A percentile compares a stretch with the other conserved stretches of the same genome.
These are phyloP conservation scores for Pristionchus mayeri DNA, from an alignment of 2,888 invertebrate species.

Conservation along the genomic window DNA sequence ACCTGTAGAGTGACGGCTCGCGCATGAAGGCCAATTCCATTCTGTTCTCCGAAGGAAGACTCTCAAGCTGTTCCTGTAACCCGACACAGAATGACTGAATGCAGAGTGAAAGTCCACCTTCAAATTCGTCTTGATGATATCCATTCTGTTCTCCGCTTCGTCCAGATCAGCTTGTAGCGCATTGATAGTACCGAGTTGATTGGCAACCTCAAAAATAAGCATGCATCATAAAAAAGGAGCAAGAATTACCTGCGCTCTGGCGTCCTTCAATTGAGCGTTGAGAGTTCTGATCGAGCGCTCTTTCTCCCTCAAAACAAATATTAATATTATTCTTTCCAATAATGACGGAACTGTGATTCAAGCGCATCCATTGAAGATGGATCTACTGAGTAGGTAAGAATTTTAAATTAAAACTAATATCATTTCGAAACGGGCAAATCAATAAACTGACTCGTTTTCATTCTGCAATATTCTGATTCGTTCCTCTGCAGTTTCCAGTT, in stretches of 20 bases:
- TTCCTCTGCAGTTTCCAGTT: background rate
- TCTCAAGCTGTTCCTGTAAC: conserved; percentile 27
- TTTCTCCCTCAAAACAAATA: conserved; percentile 52
- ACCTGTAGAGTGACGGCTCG: conserved; percentile 38
- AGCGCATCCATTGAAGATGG: too few species aligned
- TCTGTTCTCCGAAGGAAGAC: conserved; percentile 36
- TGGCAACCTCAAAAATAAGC: conserved; percentile 40
- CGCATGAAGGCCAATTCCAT: conserved; percentile 49
- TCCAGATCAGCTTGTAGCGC: conserved; percentile 59
- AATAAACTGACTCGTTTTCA: background rate
- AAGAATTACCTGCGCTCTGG: conserved; percentile 55
- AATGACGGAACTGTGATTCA: background rate
- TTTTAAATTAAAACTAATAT: too few species aligned
- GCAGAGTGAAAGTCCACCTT: too few species aligned
- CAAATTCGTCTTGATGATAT: conserved; percentile 59
- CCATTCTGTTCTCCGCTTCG: conserved; percentile 58
- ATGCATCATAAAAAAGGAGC: too few species aligned
- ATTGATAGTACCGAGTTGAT: conserved; percentile 59
- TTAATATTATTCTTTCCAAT: too few species aligned
- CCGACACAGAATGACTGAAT: background rate
- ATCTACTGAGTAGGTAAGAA: too few species aligned
- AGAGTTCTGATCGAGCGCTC: conserved; percentile 52
- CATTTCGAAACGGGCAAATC: too few species aligned
- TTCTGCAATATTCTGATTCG: background rate
- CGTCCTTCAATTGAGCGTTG: conserved; percentile 61